These are phyloP conservation scores for Cuniculus paca DNA, from an alignment of 2,797 vertebrate species.

Conservation along the genomic window DNA sequence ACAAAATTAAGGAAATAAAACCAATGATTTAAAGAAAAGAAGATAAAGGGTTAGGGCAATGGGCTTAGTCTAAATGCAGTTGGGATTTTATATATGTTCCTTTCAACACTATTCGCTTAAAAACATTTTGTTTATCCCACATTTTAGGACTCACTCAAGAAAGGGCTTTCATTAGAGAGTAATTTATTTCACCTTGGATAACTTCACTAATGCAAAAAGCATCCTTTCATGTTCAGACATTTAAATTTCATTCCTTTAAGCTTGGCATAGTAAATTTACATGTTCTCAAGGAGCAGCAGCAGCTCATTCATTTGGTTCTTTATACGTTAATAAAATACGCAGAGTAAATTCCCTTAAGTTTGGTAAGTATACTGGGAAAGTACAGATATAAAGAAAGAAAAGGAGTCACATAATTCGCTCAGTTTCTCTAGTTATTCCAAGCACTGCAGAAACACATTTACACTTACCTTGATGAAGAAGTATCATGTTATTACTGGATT, in stretches of 20 bases:
- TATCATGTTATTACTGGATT: conserved; percentile 89
- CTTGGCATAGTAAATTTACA: neutral
- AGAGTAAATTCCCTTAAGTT: conserved; percentile 24
- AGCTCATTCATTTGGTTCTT: conserved; percentile 1
- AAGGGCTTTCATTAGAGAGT: conserved; percentile 21
- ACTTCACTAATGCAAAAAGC: neutral
- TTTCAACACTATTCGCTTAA: neutral
- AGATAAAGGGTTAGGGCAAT: neutral
- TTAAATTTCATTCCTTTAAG: neutral
- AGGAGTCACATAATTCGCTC: neutral
- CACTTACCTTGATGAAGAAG: conserved; percentile 89
- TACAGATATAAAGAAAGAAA: neutral
- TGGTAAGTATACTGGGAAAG: conserved; percentile 43
- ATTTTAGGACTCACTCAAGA: conserved; percentile 22
- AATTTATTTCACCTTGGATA: conserved; percentile 24
- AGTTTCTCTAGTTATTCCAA: conserved; percentile 69
- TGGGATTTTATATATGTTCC: neutral
- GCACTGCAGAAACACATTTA: conserved; percentile 69
- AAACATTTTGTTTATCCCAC: conserved; percentile 20
- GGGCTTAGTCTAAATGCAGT: neutral
- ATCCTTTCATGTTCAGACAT: conserved; percentile 2
- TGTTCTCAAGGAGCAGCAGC: neutral
- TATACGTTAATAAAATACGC: neutral
- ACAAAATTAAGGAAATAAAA: conserved; percentile 48
- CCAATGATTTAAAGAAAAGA: neutral